These are phyloP conservation scores for Cecidostiba fungosa DNA, from an alignment of 2,888 invertebrate species.

Conservation along the genomic window DNA sequence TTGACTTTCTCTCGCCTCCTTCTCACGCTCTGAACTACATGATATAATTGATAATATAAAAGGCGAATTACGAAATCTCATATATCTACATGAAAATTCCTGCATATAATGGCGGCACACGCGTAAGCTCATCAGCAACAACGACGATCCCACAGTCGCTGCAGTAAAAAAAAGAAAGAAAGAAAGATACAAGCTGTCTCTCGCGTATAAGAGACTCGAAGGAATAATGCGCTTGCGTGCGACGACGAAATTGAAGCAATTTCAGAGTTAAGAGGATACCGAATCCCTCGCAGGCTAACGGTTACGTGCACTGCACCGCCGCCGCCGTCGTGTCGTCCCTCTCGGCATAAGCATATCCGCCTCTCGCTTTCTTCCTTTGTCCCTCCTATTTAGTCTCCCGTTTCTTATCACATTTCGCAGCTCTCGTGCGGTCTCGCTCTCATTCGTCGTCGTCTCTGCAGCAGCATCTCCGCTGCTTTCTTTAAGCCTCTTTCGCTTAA, in stretches of 20 bases:
- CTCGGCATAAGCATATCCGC: slow-evolving; percentile 23
- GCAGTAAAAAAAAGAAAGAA: neutral
- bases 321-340: neutral
- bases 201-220: neutral
- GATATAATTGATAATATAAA: neutral
- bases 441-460: neutral
- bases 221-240: slow-evolving; percentile 10
- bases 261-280: slow-evolving; percentile 1
- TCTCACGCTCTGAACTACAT: neutral
- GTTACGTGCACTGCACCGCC: neutral
- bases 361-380: slow-evolving; percentile 50
- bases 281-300: slow-evolving; percentile 12
- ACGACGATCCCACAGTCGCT: neutral
- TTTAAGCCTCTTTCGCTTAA: slow-evolving; percentile 34
- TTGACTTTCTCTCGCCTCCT: neutral
- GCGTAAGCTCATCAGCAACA: neutral
- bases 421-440: neutral
- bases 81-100: neutral
- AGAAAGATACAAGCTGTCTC: neutral
- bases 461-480: slow-evolving; percentile 7
- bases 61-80: neutral
- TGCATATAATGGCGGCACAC: neutral
- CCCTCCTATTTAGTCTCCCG: slow-evolving; percentile 20
- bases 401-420: slow-evolving; percentile 38
- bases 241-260: slow-evolving; percentile 16